These are phyloP conservation scores for Mylabris sibirica DNA, from an alignment of 2,888 invertebrate species.

Conservation along the genomic window DNA sequence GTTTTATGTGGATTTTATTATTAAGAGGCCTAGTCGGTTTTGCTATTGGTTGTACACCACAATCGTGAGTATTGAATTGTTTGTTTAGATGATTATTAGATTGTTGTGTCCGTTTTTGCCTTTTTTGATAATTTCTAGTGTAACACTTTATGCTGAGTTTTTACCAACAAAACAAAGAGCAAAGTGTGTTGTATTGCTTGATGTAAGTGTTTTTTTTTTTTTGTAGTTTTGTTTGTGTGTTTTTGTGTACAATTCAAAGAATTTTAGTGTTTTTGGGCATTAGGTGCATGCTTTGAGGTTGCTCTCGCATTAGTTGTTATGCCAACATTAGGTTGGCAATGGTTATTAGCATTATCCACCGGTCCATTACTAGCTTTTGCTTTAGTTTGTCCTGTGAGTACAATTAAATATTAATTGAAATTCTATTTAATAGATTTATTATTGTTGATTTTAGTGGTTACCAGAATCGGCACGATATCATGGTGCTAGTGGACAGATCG, in stretches of 20 bases:
- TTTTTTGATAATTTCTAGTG: constrained; percentile 68
- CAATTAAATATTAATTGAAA: neutral
- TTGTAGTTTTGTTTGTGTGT: constrained; percentile 33
- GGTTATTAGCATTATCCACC: constrained; percentile 90
- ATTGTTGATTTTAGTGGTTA: constrained; percentile 74
- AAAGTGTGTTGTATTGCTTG: constrained; percentile 92
- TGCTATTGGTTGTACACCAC: constrained; percentile 95
- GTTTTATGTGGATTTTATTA: constrained; percentile 88
- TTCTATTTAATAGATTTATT: neutral
- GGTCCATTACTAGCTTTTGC: constrained; percentile 87
- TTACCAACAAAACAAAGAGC: constrained; percentile 92
- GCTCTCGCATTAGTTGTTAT: constrained; percentile 88
- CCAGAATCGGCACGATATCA: constrained; percentile 93
- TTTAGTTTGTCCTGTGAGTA: constrained; percentile 77
- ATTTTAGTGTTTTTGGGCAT: constrained; percentile 91
- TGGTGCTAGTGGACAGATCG: constrained; percentile 85
- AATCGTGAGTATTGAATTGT: constrained; percentile 78
- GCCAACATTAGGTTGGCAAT: constrained; percentile 91
- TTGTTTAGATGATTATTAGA: constrained; percentile 8
- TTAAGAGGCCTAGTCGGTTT: constrained; percentile 94
- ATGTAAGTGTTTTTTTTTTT: constrained; percentile 54
- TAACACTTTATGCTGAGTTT: constrained; percentile 95
- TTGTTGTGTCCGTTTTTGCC: constrained; percentile 21
- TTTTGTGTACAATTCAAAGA: no score
- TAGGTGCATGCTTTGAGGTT: constrained; percentile 94